These are phyloP conservation scores for Chloromyia formosa DNA, from an alignment of 2,888 invertebrate species.

Conservation along the genomic window DNA sequence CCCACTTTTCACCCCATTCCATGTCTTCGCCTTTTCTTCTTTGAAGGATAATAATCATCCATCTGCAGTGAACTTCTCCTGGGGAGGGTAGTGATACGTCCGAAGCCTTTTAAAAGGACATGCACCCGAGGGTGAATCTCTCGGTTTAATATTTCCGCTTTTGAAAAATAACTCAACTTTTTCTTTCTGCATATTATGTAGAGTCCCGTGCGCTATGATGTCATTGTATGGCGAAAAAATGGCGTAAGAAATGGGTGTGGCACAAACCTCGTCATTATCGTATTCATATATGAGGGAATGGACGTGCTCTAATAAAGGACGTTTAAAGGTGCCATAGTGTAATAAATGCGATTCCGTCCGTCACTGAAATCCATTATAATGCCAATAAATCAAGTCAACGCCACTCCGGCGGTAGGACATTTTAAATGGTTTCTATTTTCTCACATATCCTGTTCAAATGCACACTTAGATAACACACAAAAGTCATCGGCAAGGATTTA, in stretches of 20 bases:
- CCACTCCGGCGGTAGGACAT: slow-evolving; percentile 15
- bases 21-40: neutral
- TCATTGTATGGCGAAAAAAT: slow-evolving; percentile 35
- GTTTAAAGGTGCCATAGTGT: slow-evolving; percentile 2
- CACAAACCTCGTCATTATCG: slow-evolving; percentile 17
- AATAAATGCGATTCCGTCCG: slow-evolving; percentile 23
- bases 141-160: slow-evolving; percentile 14
- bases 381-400: slow-evolving; percentile 31
- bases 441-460: slow-evolving; percentile 30
- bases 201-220: slow-evolving; percentile 11
- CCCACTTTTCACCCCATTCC: neutral
- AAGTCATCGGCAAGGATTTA: slow-evolving; percentile 26
- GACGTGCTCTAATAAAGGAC: neutral
- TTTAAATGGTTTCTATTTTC: slow-evolving; percentile 36
- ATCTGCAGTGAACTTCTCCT: neutral
- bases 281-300: neutral
- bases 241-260: slow-evolving; percentile 43
- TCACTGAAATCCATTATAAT: slow-evolving; percentile 33
- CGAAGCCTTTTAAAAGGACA: neutral
- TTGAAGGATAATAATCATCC: slow-evolving; percentile 15
- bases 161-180: neutral
- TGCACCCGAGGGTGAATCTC: neutral
- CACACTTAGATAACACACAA: slow-evolving; percentile 31
- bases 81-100: neutral
- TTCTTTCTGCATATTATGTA: neutral